These are phyloP conservation scores for Babylonia areolata DNA, from an alignment of 1,140 invertebrate species.

Conservation along the genomic window DNA sequence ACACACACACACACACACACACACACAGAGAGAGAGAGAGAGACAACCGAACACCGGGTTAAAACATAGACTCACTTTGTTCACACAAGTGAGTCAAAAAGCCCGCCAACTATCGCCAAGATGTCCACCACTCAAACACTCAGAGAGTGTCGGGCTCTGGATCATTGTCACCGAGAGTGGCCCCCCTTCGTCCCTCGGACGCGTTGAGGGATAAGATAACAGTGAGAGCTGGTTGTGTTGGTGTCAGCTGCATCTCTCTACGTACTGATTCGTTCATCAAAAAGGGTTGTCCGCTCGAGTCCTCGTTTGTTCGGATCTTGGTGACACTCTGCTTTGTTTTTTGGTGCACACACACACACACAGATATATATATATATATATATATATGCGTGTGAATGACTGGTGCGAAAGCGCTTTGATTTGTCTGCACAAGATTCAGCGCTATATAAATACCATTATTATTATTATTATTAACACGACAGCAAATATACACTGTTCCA, in stretches of 20 bases:
- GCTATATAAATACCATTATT: too few species aligned
- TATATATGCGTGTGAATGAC: not conserved
- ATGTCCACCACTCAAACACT: not conserved
- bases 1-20: not conserved
- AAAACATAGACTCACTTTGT: not conserved
- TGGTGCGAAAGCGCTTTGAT: too few species aligned
- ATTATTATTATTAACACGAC: too few species aligned
- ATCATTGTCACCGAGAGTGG: slow-evolving; percentile 27
- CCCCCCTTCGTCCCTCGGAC: slow-evolving; percentile 5
- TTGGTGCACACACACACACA: not conserved
- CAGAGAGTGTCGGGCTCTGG: slow-evolving; percentile 21
- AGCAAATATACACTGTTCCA: too few species aligned
- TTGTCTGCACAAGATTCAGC: too few species aligned
- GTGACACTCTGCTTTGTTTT: too few species aligned
- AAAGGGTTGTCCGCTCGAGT: too few species aligned
- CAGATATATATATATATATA: not conserved
- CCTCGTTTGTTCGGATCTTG: too few species aligned
- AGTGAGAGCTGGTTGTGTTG: not conserved
- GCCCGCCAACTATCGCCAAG: not conserved
- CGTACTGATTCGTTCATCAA: too few species aligned
- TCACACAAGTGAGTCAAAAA: too few species aligned
- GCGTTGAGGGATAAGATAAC: slow-evolving; percentile 22
- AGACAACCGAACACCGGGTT: not conserved
- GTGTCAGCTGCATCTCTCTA: too few species aligned
- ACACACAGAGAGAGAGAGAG: not conserved